phyloP scores from a whole-genome alignment of 2,113 vertebrate species.

The Tonatia bakeri region DNA sequence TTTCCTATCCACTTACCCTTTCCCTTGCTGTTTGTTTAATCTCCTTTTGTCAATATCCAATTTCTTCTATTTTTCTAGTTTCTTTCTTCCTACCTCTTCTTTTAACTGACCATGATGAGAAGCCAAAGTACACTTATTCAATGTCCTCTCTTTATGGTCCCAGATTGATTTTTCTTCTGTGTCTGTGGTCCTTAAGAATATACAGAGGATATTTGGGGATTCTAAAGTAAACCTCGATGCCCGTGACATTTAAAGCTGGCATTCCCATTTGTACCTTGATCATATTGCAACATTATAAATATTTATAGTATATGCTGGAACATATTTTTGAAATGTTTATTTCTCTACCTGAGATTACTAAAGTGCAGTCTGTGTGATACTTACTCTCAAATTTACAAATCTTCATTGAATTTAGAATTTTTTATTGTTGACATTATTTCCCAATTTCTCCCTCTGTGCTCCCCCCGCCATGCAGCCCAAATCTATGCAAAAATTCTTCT shows the following conservation, averaged over 20 bases:
- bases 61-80: neutral
- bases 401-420: neutral
- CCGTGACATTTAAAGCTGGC: neutral
- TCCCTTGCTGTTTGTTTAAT: neutral
- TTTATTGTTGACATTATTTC: neutral
- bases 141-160: neutral
- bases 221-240: neutral
- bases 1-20: neutral
- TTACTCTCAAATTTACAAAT: neutral
- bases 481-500: neutral
- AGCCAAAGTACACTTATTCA: neutral
- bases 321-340: neutral
- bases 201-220: neutral
- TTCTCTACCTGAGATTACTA: neutral
- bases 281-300: neutral
- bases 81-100: neutral
- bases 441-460: no score
- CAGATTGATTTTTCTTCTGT: neutral
- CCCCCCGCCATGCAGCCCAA: neutral
- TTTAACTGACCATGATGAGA: neutral
- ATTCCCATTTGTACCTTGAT: neutral
- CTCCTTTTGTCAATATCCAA: neutral
- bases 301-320: neutral
- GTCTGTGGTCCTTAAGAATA: neutral
- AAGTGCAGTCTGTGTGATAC: neutral